Evolutionary conservation across 2,888 invertebrate species (phyloP).

Genomic region (Melanchra persicariae): DNA sequence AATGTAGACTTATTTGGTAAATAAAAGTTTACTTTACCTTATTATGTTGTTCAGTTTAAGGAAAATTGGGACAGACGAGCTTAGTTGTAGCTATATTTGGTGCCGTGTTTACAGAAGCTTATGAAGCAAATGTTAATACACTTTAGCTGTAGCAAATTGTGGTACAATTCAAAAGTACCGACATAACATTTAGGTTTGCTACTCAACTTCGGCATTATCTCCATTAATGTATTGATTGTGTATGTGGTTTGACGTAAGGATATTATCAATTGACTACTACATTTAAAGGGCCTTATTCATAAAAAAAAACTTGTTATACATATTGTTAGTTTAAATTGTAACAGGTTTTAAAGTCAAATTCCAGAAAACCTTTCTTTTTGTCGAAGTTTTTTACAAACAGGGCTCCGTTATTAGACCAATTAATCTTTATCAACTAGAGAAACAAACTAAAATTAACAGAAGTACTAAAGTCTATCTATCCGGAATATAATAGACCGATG

Average conservation of each 20-base stretch:
- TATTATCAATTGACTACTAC: neutral
- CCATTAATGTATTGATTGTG: neutral
- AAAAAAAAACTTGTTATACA: too few species aligned
- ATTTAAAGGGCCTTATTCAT: too few species aligned
- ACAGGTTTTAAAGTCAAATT: too few species aligned
- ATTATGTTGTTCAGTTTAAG: constrained; percentile 18
- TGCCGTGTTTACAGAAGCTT: neutral
- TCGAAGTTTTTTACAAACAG: neutral
- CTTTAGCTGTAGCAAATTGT: neutral
- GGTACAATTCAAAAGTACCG: neutral
- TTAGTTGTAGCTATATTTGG: too few species aligned
- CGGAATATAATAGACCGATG: constrained; percentile 26
- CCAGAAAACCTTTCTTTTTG: too few species aligned
- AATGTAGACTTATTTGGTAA: neutral
- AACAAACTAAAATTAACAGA: constrained; percentile 20
- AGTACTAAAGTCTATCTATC: constrained; percentile 1
- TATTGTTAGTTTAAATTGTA: too few species aligned
- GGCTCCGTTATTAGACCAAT: neutral
- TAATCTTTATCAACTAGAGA: constrained; percentile 22
- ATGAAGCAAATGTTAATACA: neutral
- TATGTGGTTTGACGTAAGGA: neutral
- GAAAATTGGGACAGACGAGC: constrained; percentile 22
- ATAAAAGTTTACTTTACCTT: constrained; percentile 18
- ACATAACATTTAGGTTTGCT: neutral
- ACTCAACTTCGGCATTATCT: too few species aligned